Evolutionary conservation across 53 echinoderm and acorn worm genomes (phyloP), one percentile per base, ranked within the genome.

Genomic region (Arbacia lixula): DNA sequence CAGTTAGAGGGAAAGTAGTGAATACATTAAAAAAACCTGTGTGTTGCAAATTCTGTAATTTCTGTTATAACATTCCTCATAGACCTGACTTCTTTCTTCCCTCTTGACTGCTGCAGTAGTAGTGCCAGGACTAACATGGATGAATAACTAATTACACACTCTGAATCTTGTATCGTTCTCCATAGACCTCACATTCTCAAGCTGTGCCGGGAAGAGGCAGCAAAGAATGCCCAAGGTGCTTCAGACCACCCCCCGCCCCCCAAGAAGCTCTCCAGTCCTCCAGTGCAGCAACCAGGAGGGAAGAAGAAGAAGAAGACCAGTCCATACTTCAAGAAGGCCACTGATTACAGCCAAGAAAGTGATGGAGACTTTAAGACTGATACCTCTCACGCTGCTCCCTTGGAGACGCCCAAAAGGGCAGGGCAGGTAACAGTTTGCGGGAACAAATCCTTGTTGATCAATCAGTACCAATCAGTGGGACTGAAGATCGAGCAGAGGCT

Each of bases 161-260:
- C 21, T 12, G 6, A 20, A 12, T 17, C 17, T 26, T 3, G 6
- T 66, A 37, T 37, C 37, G 21, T 9, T 6, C 11, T 36, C 30
- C 71, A 22, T 73, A 95, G 95, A 67, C 92, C 92, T 12, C 71
- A 83, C 39, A 90, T 95, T 27, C 78, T 95, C 11, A 90, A 92
- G 65, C 39, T 95, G 46, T 95, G 92, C 54, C 74, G 83, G 57
- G 87, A 74, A 12, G 88, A 86, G 24, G 64, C 56, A 27, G 66
- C 42, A 57, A 85, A 55, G 39, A 33, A 75, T 20, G 20, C 9
- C 38, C 19, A 42, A 32, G 42, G 5, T 33, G 29, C 41, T 34
- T 6, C 17, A 38, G 33, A 53, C 32, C 19, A 55, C 6, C 24
- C 37, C 42, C 8, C 20, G 30, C 33, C 20, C 28, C 14, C 35